Percentiles rank a stretch among this genome's conserved stretches.
These are phyloP conservation scores for Drosophila meridiana DNA, from an alignment of 2,888 invertebrate genomes.

Conservation along the genomic window DNA sequence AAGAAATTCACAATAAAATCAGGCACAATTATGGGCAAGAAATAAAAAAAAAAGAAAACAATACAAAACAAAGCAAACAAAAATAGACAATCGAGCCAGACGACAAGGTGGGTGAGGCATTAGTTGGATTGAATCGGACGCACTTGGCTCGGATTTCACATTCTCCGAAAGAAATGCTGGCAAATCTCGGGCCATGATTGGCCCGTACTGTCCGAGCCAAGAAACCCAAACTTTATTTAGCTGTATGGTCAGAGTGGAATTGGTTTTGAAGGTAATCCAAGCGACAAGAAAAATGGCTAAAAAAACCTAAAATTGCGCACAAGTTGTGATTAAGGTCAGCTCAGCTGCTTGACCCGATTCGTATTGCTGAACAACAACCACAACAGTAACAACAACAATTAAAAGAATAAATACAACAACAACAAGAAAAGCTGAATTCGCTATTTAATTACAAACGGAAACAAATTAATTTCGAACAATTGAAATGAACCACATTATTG, in stretches of 20 bases:
- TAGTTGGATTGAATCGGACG: conserved; percentile 21
- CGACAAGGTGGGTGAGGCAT: conserved; percentile 65
- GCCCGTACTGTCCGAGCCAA: conserved; percentile 34
- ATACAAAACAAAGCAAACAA: conserved; percentile 9
- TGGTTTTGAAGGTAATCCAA: conserved; percentile 44
- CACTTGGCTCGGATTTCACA: conserved; percentile 52
- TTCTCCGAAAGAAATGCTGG: conserved; percentile 59
- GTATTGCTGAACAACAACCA: conserved; percentile 10
- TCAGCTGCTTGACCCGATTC: conserved; percentile 66
- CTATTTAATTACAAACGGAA: conserved; percentile 76
- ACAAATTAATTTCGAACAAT: conserved; percentile 72
- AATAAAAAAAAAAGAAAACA: not conserved
- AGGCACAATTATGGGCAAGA: conserved; percentile 50
- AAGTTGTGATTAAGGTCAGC: conserved; percentile 77
- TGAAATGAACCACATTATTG: conserved; percentile 71
- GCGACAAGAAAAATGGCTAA: conserved; percentile 26
- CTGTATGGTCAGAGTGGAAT: conserved; percentile 29
- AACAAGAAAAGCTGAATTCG: conserved; percentile 34
- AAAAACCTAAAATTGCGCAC: conserved; percentile 62
- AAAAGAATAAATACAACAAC: conserved; percentile 30
- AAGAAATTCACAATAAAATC: conserved; percentile 66
- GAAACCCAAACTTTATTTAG: conserved; percentile 26
- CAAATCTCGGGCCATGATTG: conserved; percentile 56
- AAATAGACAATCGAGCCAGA: conserved; percentile 26
- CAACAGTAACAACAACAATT: conserved; percentile 8